These are phyloP conservation scores for Noctua fimbriata DNA, from an alignment of 2,888 invertebrate species.

Conservation along the genomic window DNA sequence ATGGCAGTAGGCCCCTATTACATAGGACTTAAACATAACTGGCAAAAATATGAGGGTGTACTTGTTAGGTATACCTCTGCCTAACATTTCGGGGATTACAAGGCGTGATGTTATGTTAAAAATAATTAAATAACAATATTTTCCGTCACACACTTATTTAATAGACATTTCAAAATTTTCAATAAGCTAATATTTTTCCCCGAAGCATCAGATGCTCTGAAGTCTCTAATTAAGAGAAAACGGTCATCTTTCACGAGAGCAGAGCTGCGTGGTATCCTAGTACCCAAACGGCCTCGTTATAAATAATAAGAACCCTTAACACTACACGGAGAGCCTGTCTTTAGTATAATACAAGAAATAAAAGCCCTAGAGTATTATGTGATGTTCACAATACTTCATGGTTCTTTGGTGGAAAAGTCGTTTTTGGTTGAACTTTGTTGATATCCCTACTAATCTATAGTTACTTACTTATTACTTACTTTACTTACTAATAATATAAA, in stretches of 20 bases:
- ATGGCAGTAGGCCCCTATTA: too few relatives aligned
- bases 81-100: too few relatives aligned
- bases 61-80: too few relatives aligned
- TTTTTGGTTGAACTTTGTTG: constrained; percentile 11
- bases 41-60: too few relatives aligned
- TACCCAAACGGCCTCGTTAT: constrained; percentile 28
- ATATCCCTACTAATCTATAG: background rate
- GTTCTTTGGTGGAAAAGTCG: background rate
- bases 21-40: too few relatives aligned
- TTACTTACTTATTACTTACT: too few relatives aligned
- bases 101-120: too few relatives aligned
- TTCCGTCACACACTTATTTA: background rate
- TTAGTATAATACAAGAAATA: constrained; percentile 16
- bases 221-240: constrained; percentile 32
- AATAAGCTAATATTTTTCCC: constrained; percentile 32
- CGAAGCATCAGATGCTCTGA: background rate
- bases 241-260: constrained; percentile 28
- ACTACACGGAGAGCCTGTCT: background rate
- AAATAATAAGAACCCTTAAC: constrained; percentile 15
- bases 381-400: background rate
- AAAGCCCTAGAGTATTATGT: background rate
- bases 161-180: background rate
- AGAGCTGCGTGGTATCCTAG: constrained; percentile 1
- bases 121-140: background rate
- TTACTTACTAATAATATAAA: too few relatives aligned